phyloP scores from a whole-genome alignment of 2,113 vertebrate species.

The Lepidothrix coronata region DNA sequence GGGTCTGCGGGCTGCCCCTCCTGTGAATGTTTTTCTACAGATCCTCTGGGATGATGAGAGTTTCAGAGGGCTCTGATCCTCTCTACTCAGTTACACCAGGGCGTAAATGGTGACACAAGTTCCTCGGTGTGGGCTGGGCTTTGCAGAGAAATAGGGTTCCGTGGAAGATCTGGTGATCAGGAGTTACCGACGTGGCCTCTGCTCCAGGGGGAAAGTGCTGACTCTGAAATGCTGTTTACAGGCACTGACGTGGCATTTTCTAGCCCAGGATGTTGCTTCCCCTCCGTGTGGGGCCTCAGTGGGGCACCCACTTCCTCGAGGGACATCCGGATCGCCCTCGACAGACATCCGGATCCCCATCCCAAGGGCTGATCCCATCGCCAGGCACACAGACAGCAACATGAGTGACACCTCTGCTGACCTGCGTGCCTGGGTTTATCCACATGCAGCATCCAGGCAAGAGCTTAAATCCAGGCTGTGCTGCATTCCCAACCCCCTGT shows the following conservation, averaged over 20 bases:
- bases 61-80: background rate
- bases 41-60: fast-evolving
- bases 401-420: background rate
- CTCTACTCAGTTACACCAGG: background rate
- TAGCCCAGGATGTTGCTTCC: background rate
- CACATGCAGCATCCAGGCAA: background rate
- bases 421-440: background rate
- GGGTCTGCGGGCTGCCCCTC: background rate
- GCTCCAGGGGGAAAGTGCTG: background rate
- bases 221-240: background rate
- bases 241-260: background rate
- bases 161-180: fast-evolving
- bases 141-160: too few relatives aligned
- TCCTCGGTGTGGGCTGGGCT: background rate
- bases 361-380: fast-evolving
- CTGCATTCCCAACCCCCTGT: fast-evolving
- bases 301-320: background rate
- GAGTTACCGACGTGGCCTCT: fast-evolving
- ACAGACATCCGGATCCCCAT: background rate
- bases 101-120: background rate
- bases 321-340: background rate
- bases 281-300: background rate
- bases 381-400: background rate
- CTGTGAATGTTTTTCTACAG: background rate
- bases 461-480: background rate